These are phyloP conservation scores for Theristicus caerulescens DNA, from an alignment of 2,113 vertebrate species.

Conservation along the genomic window DNA sequence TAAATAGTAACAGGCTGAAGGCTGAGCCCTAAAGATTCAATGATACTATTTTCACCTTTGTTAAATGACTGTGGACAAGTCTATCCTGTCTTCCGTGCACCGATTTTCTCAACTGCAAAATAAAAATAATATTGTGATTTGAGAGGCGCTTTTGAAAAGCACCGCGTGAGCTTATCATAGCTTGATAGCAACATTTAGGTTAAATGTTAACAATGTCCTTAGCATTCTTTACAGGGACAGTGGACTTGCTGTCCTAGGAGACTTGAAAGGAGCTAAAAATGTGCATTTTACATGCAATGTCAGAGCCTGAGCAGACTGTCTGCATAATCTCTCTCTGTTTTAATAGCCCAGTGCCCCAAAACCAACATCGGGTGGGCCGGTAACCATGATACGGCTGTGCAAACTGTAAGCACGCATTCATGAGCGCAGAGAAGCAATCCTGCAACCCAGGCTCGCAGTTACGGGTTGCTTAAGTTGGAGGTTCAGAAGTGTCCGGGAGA, in stretches of 20 bases:
- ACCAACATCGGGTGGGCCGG: not conserved
- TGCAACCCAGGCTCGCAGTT: not conserved
- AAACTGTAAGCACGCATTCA: accelerated
- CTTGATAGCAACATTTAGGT: not conserved
- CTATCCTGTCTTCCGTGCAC: not conserved
- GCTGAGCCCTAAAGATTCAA: not conserved
- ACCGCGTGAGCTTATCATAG: accelerated
- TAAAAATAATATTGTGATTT: not conserved
- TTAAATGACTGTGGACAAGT: not conserved
- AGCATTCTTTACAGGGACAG: not conserved
- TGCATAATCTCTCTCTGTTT: not conserved
- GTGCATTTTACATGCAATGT: not conserved
- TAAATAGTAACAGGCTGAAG: not conserved
- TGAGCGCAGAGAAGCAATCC: not conserved
- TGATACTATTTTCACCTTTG: not conserved
- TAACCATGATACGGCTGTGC: not conserved
- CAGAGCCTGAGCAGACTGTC: not conserved
- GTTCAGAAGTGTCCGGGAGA: accelerated
- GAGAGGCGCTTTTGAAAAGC: not conserved
- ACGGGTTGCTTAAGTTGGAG: not conserved
- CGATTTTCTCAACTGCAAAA: not conserved
- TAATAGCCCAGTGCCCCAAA: not conserved
- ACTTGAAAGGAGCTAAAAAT: not conserved
- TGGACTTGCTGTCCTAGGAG: not conserved
- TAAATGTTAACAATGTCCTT: not conserved